These are phyloP conservation scores for Himalopsyche tibetana DNA, from an alignment of 2,888 invertebrate genomes.

Conservation along the genomic window DNA sequence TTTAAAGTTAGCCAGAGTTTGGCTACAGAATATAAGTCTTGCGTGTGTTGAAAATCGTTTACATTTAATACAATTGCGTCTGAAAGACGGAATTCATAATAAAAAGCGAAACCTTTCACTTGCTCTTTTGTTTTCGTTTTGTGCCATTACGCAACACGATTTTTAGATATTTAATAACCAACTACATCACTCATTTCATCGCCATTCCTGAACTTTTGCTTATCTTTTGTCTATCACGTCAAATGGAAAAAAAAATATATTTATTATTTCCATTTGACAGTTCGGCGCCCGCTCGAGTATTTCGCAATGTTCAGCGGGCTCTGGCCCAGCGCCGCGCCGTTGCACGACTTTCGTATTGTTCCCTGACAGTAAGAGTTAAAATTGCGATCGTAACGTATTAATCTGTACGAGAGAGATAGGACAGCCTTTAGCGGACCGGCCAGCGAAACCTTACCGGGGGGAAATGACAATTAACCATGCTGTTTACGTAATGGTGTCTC, in stretches of 20 bases:
- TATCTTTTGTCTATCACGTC: background rate
- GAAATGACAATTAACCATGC: constrained; percentile 10
- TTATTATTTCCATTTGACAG: constrained; percentile 5
- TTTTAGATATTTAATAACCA: background rate
- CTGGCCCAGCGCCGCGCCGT: background rate
- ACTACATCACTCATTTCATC: background rate
- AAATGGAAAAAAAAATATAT: background rate
- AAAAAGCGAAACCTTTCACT: no score
- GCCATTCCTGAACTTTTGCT: background rate
- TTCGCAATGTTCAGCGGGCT: background rate
- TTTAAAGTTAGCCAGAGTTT: no score
- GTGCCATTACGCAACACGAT: background rate
- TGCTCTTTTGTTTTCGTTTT: no score
- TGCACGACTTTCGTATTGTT: constrained; percentile 13
- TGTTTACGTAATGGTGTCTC: background rate
- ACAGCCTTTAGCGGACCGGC: background rate
- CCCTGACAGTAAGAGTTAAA: background rate
- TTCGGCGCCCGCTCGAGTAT: background rate
- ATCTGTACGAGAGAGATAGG: background rate
- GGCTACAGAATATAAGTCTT: no score
- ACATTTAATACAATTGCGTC: no score
- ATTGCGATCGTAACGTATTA: background rate
- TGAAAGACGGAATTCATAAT: no score
- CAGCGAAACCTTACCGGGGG: constrained; percentile 9
- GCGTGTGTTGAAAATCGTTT: no score